A percentile compares a stretch with the other conserved stretches of the same genome.
Evolutionary conservation across 37 sponge, comb jelly and placozoan genomes (phyloP).

Genomic region (Ephydatia muelleri): DNA sequence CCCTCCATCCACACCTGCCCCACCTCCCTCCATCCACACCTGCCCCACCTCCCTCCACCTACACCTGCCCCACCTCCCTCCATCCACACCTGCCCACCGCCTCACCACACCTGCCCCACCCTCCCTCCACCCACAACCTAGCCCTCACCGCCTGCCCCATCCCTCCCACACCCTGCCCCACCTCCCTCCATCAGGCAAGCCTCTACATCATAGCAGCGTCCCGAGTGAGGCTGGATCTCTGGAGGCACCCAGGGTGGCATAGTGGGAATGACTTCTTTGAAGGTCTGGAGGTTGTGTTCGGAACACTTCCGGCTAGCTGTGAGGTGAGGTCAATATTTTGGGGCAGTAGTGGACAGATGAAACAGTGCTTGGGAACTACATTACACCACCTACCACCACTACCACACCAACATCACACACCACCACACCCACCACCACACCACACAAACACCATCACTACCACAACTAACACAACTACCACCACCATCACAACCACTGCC

Average conservation of each 20-base stretch:
- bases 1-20: no score
- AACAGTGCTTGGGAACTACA: neutral
- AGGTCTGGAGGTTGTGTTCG: slow-evolving; percentile 88
- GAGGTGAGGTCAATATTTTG: slow-evolving; percentile 46
- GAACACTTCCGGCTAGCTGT: slow-evolving; percentile 57
- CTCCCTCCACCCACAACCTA: slow-evolving; percentile 81
- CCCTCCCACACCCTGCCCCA: slow-evolving; percentile 43
- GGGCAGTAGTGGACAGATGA: neutral
- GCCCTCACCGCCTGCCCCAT: slow-evolving; percentile 84
- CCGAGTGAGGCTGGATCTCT: slow-evolving; percentile 81
- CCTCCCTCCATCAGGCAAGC: slow-evolving; percentile 46
- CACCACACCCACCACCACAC: neutral
- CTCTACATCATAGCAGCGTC: slow-evolving; percentile 69
- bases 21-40: no score
- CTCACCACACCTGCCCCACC: slow-evolving; percentile 58
- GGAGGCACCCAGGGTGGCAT: slow-evolving; percentile 76
- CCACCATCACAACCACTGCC: no score
- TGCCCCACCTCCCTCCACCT: no score
- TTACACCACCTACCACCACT: neutral
- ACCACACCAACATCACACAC: neutral
- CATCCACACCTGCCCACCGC: slow-evolving; percentile 81
- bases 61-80: slow-evolving; percentile 65
- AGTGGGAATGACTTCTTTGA: slow-evolving; percentile 87
- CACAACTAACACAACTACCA: no score
- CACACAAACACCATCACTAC: neutral